These are phyloP conservation scores for Aurelia sp. DNA, from an alignment of 30 jellyfish, hydroid and myxozoan species.

Conservation along the genomic window DNA sequence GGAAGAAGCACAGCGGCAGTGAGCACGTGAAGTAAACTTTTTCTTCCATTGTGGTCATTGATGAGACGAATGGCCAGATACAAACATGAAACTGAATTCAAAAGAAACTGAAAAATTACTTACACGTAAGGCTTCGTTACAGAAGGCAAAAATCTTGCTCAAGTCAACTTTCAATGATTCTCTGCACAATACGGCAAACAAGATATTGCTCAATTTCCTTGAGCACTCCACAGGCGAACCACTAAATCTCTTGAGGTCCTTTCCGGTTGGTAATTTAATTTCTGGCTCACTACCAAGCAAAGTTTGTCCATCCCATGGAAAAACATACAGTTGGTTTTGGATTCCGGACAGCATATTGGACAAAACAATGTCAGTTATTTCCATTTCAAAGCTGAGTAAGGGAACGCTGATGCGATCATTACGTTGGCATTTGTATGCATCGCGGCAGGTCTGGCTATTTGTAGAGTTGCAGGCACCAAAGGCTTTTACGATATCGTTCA, in stretches of 20 bases:
- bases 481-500: constrained; percentile 53
- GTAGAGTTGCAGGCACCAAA: constrained; percentile 59
- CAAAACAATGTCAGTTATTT: constrained; percentile 67
- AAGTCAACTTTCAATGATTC: constrained; percentile 60
- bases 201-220: constrained; percentile 29
- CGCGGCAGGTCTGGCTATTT: constrained; percentile 25
- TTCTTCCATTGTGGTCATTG: no score
- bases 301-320: constrained; percentile 58
- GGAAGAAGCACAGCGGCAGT: neutral
- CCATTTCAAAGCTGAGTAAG: constrained; percentile 74
- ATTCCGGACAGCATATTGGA: constrained; percentile 69
- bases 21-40: neutral
- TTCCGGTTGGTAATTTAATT: constrained; percentile 1
- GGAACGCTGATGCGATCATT: constrained; percentile 70
- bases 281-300: constrained; percentile 17
- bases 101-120: neutral
- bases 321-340: constrained; percentile 55
- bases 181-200: constrained; percentile 75
- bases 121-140: constrained; percentile 55
- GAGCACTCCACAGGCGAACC: constrained; percentile 45
- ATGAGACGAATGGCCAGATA: neutral
- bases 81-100: neutral
- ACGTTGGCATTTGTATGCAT: constrained; percentile 64
- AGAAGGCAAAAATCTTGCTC: constrained; percentile 40
- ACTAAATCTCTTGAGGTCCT: neutral